Evolutionary conservation across 2,113 vertebrate species (phyloP), one percentile per base, ranked within the genome.

Genomic region (Stomatorhinus ivindoensis): DNA sequence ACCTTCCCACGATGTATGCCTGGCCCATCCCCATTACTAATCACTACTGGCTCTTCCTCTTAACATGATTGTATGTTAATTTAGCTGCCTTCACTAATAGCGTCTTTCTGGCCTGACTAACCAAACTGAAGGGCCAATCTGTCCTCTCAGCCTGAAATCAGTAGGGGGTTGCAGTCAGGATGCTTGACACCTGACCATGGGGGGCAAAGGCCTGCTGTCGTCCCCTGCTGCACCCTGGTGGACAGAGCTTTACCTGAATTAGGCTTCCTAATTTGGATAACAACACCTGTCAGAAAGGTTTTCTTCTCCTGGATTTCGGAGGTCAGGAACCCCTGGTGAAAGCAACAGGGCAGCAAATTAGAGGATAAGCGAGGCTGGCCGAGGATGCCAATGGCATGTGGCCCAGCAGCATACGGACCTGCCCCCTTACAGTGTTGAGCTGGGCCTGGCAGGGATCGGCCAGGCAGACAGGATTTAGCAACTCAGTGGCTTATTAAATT

Each of bases 231-330:
- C 24, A 91, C 93, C 94, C 94, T 73, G 91, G 80, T 94, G 93
- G 93, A 92, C 93, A 91, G 92, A 92, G 92, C 89, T 90, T 93
- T 92, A 94, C 93, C 92, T 92, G 94, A 93, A 95, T 95, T 94
- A 93, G 93, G 92, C 90, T 76, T 82, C 90, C 92, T 92, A 93
- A 88, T 93, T 93, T 89, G 89, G 93, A 93, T 93, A 94, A 93
- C 91, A 93, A 92, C 94, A 94, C 94, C 93, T 94, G 93, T 92
- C 91, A 94, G 93, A 93, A 91, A 92, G 92, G 92, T 92, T 94
- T 94, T 90, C 92, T 87, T 88, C 76, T 89, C 85, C 89, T 87
- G 91, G 87, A 91, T 90, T 42, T 88, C 73, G 84, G 50, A 89
- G 21, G 47, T 88, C 88, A 89, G 88, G 90, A 53, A 58, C 82